Base-by-base conservation (phyloP, 2,888 invertebrate species). In the Sialis fuliginosa region DNA sequence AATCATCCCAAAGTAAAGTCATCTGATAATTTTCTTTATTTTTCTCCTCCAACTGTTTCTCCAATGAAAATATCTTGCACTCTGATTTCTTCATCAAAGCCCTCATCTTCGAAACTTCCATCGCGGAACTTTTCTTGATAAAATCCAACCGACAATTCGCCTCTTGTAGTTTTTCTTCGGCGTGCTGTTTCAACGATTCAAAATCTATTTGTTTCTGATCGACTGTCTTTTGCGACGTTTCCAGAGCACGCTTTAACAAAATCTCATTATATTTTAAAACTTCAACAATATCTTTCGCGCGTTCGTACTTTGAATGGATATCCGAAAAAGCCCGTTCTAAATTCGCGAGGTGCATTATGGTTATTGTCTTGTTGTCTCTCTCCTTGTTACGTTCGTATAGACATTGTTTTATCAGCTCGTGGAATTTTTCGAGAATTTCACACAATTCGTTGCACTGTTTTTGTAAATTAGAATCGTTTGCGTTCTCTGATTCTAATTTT, bases 251-350 rank as follows among this genome's bases (percentile, higher is more conserved):
- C 45, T 56, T 52, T 35, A 63, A 51, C 1, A 55, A 44, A 3
- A 54, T 52, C 47, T 64, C 60, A 50, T 63, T 61, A 30, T 53
- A 49, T 51, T 59, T 57, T 41, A 59, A 58, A 2, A 57, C 58
- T 33, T 52, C 47, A 10, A 64, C 55, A 5, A 60, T 53, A 4
- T 48, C 43, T 52, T 60, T 62, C 0, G 62, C 55, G 42, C 57
- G 56, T 48, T 60, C 59, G 49, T 58, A 63, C 48, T 62, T 62
- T 12, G 56, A 54, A 9, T 61, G 44, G 6, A 64, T 49, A 42
- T 60, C 58, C n/a, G 54, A 50, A 48, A 60, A 62, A 30, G 62
- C 56, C 6, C 45, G 44, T 50, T 63, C 61, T 30, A 64, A 49
- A 50, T 61, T 60, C 2, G 55, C 52, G 22, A 60, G 49, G 52